Conservation (phyloP, 2,888 invertebrate species). For the Agonopterix alstromeriana region DNA sequence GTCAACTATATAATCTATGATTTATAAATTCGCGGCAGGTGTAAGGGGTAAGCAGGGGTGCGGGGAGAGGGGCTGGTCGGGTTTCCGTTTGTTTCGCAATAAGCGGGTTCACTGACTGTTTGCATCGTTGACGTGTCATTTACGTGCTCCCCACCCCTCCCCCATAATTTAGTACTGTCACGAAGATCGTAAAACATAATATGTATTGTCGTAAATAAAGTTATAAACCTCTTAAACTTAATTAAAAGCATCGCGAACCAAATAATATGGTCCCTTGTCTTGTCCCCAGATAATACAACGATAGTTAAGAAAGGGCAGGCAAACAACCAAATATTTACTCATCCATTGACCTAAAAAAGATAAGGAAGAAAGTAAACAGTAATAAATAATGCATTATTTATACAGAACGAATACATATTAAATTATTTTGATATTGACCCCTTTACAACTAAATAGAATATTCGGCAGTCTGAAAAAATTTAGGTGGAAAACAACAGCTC, state of each 20-base stretch:
- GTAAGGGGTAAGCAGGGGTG: constrained; percentile 28
- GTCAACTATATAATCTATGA: constrained; percentile 70
- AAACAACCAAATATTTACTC: constrained; percentile 43
- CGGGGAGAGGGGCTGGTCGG: constrained; percentile 47
- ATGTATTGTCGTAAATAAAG: too few species aligned
- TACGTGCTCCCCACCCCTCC: constrained; percentile 53
- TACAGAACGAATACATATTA: constrained; percentile 37
- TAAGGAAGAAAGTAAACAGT: constrained; percentile 66
- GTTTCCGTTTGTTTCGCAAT: constrained; percentile 76
- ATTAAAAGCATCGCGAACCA: neutral
- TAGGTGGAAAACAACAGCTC: neutral
- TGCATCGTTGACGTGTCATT: constrained; percentile 63
- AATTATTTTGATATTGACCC: constrained; percentile 64
- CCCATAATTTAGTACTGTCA: constrained; percentile 18
- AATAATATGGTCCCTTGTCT: neutral
- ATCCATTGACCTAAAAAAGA: constrained; percentile 61
- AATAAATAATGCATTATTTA: constrained; percentile 54
- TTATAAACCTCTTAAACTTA: neutral
- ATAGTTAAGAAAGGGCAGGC: constrained; percentile 34
- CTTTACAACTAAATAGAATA: constrained; percentile 22
- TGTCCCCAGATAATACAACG: constrained; percentile 24
- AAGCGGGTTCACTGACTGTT: constrained; percentile 72
- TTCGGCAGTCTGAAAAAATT: neutral
- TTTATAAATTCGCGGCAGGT: constrained; percentile 74
- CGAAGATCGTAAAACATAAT: too few species aligned